These are phyloP conservation scores for Scaptomyza cyrtandrae DNA, from an alignment of 2,888 invertebrate species.

Conservation along the genomic window DNA sequence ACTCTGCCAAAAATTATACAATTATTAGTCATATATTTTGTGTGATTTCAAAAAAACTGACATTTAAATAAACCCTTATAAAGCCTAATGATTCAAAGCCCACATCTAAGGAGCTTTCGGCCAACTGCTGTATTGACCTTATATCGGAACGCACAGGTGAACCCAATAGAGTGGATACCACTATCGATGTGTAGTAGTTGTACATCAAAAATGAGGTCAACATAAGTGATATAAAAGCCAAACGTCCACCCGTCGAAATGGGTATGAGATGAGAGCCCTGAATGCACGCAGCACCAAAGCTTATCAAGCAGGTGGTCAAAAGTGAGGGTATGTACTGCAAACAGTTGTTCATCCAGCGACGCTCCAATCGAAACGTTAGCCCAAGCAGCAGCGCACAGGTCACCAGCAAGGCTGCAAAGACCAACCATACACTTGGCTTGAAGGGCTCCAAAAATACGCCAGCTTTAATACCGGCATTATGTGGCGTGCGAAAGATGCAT, in stretches of 20 bases:
- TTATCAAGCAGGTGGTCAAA: constrained; percentile 82
- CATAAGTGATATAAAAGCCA: constrained; percentile 76
- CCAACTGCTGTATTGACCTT: constrained; percentile 85
- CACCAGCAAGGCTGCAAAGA: constrained; percentile 82
- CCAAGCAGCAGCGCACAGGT: constrained; percentile 81
- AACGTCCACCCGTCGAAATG: constrained; percentile 83
- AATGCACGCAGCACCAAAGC: constrained; percentile 85
- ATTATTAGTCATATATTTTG: background rate
- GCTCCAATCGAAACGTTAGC: constrained; percentile 80
- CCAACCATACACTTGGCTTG: constrained; percentile 86
- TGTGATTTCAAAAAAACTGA: constrained; percentile 37
- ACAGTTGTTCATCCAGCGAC: constrained; percentile 49
- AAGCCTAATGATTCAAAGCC: constrained; percentile 85
- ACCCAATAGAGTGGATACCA: constrained; percentile 87
- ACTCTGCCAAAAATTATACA: constrained; percentile 38
- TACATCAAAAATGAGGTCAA: constrained; percentile 85
- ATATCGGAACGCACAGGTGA: constrained; percentile 86
- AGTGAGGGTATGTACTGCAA: constrained; percentile 78
- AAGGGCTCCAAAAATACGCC: constrained; percentile 87
- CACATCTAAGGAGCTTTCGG: constrained; percentile 86
- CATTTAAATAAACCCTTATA: constrained; percentile 73
- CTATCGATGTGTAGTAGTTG: constrained; percentile 88
- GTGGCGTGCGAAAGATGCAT: constrained; percentile 87
- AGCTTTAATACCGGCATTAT: constrained; percentile 86
- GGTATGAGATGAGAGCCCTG: constrained; percentile 85